Evolutionary conservation across 2,888 invertebrate genomes (phyloP).

Genomic region (Rapana venosa): DNA sequence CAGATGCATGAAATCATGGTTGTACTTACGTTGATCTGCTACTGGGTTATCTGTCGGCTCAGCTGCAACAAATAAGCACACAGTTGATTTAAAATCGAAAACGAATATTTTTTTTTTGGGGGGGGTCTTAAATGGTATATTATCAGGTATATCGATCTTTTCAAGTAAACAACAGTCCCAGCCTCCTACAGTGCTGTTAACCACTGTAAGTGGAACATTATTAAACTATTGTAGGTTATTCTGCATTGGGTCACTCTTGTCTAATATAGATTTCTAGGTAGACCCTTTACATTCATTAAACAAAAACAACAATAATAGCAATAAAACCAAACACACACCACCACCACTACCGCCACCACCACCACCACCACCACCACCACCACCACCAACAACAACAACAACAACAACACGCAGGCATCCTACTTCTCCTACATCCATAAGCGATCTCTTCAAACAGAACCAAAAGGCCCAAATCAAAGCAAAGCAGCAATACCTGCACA

Average conservation of each 20-base stretch:
- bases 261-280: too few relatives aligned
- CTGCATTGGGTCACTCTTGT: too few relatives aligned
- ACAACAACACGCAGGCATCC: background rate
- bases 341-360: background rate
- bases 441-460: background rate
- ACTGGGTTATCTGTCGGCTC: conserved; percentile 56
- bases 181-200: too few relatives aligned
- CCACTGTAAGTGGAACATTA: too few relatives aligned
- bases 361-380: background rate
- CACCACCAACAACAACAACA: background rate
- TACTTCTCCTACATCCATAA: background rate
- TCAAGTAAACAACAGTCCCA: too few relatives aligned
- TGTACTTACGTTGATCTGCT: conserved; percentile 60
- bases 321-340: background rate
- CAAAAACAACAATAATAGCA: too few relatives aligned
- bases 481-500: conserved; percentile 61
- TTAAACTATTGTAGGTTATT: too few relatives aligned
- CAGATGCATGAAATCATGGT: too few relatives aligned
- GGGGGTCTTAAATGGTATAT: too few relatives aligned
- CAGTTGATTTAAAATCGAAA: background rate
- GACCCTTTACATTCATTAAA: too few relatives aligned
- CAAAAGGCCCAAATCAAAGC: background rate
- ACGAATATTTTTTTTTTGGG: background rate
- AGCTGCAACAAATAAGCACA: conserved; percentile 53
- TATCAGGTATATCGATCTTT: too few relatives aligned